A percentile compares a stretch with the other conserved stretches of the same genome.
phyloP scores from a whole-genome alignment of 1,140 invertebrate species.

The Cotesia vestalis region DNA sequence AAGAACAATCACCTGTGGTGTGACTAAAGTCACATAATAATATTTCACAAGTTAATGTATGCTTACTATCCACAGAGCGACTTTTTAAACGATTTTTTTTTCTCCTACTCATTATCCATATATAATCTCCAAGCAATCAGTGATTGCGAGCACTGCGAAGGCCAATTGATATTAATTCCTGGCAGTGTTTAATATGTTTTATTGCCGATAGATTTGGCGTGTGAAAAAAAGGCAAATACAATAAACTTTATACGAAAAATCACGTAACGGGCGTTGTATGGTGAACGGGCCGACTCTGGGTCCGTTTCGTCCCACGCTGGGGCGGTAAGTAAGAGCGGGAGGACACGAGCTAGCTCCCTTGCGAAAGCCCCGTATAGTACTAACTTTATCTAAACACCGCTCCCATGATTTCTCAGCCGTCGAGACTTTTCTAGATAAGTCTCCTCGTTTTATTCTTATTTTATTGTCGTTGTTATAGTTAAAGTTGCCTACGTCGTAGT shows the following conservation, averaged over 20 bases:
- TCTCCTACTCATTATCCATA: too few species aligned
- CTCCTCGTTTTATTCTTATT: background rate
- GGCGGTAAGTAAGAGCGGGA: slow-evolving; percentile 28
- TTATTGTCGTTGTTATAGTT: background rate
- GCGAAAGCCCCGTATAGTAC: slow-evolving; percentile 30
- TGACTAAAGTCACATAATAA: too few species aligned
- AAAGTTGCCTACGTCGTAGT: background rate
- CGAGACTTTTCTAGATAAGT: background rate
- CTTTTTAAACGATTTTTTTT: too few species aligned
- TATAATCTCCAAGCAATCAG: too few species aligned
- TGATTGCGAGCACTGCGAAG: background rate
- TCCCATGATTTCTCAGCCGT: slow-evolving; percentile 13
- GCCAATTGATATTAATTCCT: background rate
- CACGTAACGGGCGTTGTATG: slow-evolving; percentile 26
- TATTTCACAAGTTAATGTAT: too few species aligned
- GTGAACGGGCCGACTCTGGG: slow-evolving; percentile 38
- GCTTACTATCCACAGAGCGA: too few species aligned
- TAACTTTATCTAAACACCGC: slow-evolving; percentile 6
- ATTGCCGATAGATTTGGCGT: background rate
- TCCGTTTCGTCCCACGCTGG: slow-evolving; percentile 44
- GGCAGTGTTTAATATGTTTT: background rate
- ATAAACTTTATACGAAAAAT: slow-evolving; percentile 20
- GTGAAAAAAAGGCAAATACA: slow-evolving; percentile 29
- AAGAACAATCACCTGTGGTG: too few species aligned
- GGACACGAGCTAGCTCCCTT: slow-evolving; percentile 40